A percentile compares a stretch with the other conserved stretches of the same genome.
Conservation (phyloP, 2,113 vertebrate genomes). For the Narcine bancroftii region DNA sequence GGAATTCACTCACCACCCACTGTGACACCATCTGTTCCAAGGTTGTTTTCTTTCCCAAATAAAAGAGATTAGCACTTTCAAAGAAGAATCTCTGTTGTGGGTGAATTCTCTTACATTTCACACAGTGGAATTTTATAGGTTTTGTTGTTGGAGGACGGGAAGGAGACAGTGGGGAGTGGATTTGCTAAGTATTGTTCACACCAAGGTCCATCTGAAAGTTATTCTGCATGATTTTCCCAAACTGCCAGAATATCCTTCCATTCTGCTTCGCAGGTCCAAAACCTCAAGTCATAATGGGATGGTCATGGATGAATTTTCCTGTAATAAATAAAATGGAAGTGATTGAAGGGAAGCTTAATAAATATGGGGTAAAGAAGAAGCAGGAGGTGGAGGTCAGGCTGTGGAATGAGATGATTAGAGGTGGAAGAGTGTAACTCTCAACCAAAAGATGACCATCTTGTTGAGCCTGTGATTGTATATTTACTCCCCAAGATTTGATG, state of each 20-base stretch:
- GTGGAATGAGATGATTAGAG: background rate
- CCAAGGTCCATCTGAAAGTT: background rate
- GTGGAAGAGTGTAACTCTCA: background rate
- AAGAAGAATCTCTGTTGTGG: background rate
- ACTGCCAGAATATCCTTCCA: background rate
- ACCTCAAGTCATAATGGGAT: background rate
- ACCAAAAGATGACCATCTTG: background rate
- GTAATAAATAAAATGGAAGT: background rate
- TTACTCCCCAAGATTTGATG: background rate
- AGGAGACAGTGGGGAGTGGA: no score
- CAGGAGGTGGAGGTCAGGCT: background rate
- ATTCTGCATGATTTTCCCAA: background rate
- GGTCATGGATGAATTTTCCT: background rate
- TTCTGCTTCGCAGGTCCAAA: background rate
- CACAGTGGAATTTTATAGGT: background rate
- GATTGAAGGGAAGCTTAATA: background rate
- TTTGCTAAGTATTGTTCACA: background rate
- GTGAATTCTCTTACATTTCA: background rate
- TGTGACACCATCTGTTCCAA: conserved; percentile 16
- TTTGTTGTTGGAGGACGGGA: background rate
- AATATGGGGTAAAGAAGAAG: background rate
- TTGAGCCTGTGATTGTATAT: background rate
- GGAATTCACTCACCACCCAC: background rate
- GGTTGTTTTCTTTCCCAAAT: background rate
- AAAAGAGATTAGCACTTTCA: background rate